These are phyloP conservation scores for Temnothorax unifasciatus DNA, from an alignment of 2,888 invertebrate species.

Conservation along the genomic window DNA sequence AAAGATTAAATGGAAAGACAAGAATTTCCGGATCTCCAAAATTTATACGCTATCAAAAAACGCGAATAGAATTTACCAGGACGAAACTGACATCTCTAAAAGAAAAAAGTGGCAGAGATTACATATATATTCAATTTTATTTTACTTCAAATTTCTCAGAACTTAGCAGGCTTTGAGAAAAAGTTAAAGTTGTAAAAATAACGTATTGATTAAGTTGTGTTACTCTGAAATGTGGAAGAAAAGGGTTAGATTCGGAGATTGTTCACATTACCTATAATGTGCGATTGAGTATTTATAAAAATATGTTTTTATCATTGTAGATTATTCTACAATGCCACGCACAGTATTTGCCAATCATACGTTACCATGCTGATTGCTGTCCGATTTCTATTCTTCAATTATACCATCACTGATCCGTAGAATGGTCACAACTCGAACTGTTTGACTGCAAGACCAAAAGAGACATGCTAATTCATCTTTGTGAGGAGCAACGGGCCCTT, in stretches of 20 bases:
- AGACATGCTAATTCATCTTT: conserved; percentile 41
- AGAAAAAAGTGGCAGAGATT: not conserved
- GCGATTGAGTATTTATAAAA: conserved; percentile 9
- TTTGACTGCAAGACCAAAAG: conserved; percentile 27
- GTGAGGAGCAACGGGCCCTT: conserved; percentile 5
- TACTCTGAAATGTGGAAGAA: not conserved
- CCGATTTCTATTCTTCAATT: conserved; percentile 4
- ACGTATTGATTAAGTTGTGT: not conserved
- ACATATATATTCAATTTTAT: not conserved
- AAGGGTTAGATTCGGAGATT: not conserved
- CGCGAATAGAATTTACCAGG: not conserved
- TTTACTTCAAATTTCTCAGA: not conserved
- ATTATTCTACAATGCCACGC: not conserved
- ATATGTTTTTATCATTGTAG: not conserved
- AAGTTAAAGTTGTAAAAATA: not conserved
- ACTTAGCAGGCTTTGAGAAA: not conserved
- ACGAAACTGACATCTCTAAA: not conserved
- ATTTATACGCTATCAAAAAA: not conserved
- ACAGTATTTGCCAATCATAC: not conserved
- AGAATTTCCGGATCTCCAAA: not conserved
- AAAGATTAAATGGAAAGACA: not conserved
- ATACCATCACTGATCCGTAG: not conserved
- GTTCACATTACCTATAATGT: not conserved
- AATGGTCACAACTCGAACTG: not conserved
- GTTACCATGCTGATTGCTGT: not conserved